These are phyloP conservation scores for Hypomecis punctinalis DNA, from an alignment of 2,888 invertebrate species.

Conservation along the genomic window DNA sequence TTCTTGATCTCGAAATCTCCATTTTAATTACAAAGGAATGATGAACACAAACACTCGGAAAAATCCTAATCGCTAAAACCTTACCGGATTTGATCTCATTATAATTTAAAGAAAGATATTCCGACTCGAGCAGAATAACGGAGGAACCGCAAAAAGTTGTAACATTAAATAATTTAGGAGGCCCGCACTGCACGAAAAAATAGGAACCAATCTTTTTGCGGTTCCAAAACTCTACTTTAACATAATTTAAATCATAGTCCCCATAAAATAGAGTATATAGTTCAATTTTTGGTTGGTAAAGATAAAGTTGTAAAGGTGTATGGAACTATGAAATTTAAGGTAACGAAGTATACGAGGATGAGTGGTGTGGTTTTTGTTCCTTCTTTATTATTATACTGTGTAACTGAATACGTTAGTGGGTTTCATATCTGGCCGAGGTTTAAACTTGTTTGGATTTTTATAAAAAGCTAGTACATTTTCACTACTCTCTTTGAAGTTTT, in stretches of 20 bases:
- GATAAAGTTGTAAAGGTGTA: constrained; percentile 34
- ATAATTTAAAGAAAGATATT: constrained; percentile 49
- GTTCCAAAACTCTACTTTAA: not conserved
- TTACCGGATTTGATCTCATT: constrained; percentile 47
- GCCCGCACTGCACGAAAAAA: constrained; percentile 42
- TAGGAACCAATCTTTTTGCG: constrained; percentile 30
- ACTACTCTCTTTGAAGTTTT: too few relatives aligned
- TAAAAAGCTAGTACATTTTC: not conserved
- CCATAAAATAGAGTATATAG: constrained; percentile 8
- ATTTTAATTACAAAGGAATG: constrained; percentile 11
- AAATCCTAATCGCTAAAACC: constrained; percentile 29
- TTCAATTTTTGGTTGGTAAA: not conserved
- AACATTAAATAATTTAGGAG: constrained; percentile 51
- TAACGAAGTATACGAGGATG: constrained; percentile 45
- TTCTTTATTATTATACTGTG: constrained; percentile 29
- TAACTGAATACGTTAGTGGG: constrained; percentile 29
- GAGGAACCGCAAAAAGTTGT: constrained; percentile 45
- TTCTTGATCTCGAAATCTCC: constrained; percentile 1
- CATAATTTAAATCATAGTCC: constrained; percentile 27
- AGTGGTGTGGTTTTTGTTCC: constrained; percentile 39
- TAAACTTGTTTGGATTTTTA: constrained; percentile 1
- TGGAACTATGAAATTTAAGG: constrained; percentile 53
- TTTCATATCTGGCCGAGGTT: constrained; percentile 3
- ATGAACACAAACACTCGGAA: constrained; percentile 8
- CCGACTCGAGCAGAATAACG: constrained; percentile 47